Evolutionary conservation across 2,113 vertebrate species (phyloP).

Genomic region (Mustela nigripes): DNA sequence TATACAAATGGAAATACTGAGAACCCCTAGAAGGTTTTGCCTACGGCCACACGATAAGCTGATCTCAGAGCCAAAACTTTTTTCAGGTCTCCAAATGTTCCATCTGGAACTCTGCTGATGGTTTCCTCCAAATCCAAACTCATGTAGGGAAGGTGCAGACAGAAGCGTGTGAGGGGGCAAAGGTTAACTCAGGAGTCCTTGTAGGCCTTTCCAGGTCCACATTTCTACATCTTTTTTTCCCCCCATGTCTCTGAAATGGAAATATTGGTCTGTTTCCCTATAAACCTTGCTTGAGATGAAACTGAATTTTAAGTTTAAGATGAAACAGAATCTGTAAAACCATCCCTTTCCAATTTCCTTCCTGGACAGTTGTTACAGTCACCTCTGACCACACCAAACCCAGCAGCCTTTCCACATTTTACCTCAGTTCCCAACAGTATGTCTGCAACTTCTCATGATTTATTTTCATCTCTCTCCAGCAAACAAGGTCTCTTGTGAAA

Average conservation of each 20-base stretch:
- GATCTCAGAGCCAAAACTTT: not conserved
- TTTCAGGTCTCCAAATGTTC: constrained; percentile 54
- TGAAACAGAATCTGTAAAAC: constrained; percentile 31
- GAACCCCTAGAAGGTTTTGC: constrained; percentile 48
- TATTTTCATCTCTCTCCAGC: constrained; percentile 62
- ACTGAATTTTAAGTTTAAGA: constrained; percentile 20
- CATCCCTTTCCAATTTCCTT: constrained; percentile 51
- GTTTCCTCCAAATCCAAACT: not conserved
- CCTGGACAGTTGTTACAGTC: constrained; percentile 8
- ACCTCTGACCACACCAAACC: constrained; percentile 39
- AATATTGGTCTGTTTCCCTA: constrained; percentile 1
- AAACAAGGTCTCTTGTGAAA: constrained; percentile 58
- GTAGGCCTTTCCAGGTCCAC: not conserved
- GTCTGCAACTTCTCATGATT: not conserved
- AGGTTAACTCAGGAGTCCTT: constrained; percentile 21
- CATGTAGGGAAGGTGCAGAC: not conserved
- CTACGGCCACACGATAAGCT: constrained; percentile 15
- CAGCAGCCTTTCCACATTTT: constrained; percentile 24
- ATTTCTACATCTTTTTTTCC: not conserved
- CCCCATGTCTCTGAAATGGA: constrained; percentile 48
- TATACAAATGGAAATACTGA: constrained; percentile 45
- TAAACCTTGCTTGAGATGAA: constrained; percentile 43
- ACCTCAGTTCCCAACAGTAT: constrained; percentile 27
- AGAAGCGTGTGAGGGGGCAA: not conserved
- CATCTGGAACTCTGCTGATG: constrained; percentile 21